Conservation (phyloP, 2,113 vertebrate genomes). For the Sardina pilchardus region DNA sequence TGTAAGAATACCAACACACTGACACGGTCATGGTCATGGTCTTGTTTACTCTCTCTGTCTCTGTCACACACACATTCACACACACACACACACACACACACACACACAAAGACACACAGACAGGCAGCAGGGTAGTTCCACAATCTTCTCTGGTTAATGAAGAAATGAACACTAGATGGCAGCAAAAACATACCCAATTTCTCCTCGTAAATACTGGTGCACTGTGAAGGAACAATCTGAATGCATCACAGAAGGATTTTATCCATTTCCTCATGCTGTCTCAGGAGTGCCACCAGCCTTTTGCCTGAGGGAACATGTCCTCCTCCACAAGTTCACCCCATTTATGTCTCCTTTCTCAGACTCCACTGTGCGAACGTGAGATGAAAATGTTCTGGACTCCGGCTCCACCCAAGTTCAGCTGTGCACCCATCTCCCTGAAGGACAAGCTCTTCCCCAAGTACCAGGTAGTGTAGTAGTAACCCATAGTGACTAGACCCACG, state of each 20-base stretch:
- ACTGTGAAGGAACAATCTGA: not conserved
- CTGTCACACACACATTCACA: not conserved
- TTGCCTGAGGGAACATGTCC: not conserved
- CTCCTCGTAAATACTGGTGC: not conserved
- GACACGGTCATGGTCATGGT: not conserved
- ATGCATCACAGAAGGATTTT: not conserved
- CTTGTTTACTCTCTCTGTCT: not conserved
- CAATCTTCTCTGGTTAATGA: not conserved
- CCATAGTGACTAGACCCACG: slow-evolving; percentile 9
- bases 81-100: not conserved
- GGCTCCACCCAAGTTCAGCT: slow-evolving; percentile 72
- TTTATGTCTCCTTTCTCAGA: slow-evolving; percentile 53
- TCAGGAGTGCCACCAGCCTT: not conserved
- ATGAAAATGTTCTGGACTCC: slow-evolving; percentile 74
- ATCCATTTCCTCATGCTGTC: not conserved
- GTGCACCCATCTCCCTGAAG: slow-evolving; percentile 66
- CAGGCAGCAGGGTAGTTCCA: not conserved
- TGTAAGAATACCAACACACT: slow-evolving; percentile 56
- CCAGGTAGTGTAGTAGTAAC: slow-evolving; percentile 64
- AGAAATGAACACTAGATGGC: slow-evolving; percentile 49
- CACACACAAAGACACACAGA: not conserved
- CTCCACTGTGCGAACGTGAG: slow-evolving; percentile 59
- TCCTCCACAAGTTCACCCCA: not conserved
- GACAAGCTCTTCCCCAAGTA: slow-evolving; percentile 72
- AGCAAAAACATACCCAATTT: slow-evolving; percentile 31